Evolutionary conservation across 2,888 invertebrate species (phyloP).

Genomic region (Tenthredo notha): DNA sequence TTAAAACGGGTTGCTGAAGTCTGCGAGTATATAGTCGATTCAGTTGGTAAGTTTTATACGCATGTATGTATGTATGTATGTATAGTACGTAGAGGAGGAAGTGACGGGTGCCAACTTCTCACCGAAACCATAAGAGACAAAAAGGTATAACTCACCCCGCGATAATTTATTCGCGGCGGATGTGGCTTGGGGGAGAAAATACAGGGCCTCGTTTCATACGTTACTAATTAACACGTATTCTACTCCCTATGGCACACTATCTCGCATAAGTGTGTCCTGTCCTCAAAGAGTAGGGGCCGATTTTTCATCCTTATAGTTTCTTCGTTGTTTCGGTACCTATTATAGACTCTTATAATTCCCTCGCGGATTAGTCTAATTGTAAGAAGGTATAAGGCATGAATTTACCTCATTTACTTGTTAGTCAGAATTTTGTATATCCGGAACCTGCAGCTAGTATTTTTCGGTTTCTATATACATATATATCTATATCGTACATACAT

Average conservation of each 20-base stretch:
- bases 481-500: not conserved
- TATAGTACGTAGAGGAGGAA: not conserved
- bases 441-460: not conserved
- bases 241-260: constrained; percentile 8
- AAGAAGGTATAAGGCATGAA: not conserved
- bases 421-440: not conserved
- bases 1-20: not conserved
- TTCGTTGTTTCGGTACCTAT: not conserved
- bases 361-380: not conserved
- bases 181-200: constrained; percentile 63
- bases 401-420: not conserved
- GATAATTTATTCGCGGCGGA: constrained; percentile 75
- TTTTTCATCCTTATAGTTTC: not conserved
- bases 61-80: not conserved
- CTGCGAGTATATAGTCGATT: not conserved
- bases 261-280: constrained; percentile 34
- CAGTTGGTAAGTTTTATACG: not conserved
- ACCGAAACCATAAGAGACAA: constrained; percentile 63
- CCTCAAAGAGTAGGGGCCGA: not conserved
- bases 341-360: not conserved
- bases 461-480: not conserved
- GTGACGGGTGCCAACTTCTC: constrained; percentile 49
- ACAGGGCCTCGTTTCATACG: constrained; percentile 63
- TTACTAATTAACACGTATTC: constrained; percentile 71
- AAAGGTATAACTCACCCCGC: constrained; percentile 63